These are phyloP conservation scores for Heterochromis multidens DNA, from an alignment of 2,113 vertebrate genomes.

Conservation along the genomic window DNA sequence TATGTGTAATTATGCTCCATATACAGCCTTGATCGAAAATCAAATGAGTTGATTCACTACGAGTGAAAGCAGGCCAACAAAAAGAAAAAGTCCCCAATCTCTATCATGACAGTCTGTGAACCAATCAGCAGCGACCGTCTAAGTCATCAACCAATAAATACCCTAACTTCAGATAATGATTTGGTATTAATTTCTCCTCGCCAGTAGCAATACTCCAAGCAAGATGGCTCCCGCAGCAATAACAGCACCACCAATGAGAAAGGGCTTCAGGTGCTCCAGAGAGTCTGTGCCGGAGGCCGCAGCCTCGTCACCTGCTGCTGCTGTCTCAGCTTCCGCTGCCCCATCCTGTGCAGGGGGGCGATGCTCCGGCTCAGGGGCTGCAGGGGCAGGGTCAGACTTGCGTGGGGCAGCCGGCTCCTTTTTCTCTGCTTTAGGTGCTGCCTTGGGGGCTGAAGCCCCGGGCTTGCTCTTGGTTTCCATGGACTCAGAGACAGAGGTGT, in stretches of 20 bases:
- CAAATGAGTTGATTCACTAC: conserved; percentile 39
- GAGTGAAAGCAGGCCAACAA: conserved; percentile 46
- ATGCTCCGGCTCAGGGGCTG: conserved; percentile 64
- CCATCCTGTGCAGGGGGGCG: conserved; percentile 62
- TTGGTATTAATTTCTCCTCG: conserved; percentile 74
- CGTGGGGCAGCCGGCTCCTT: conserved; percentile 67
- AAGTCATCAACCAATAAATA: conserved; percentile 46
- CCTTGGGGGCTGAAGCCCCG: conserved; percentile 60
- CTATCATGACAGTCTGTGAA: conserved; percentile 61
- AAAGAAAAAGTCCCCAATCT: conserved; percentile 38
- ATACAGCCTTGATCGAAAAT: conserved; percentile 34
- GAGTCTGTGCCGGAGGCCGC: conserved; percentile 70
- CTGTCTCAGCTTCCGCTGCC: conserved; percentile 55
- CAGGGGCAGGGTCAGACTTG: conserved; percentile 64
- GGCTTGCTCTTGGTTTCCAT: conserved; percentile 78
- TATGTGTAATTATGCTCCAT: conserved; percentile 34
- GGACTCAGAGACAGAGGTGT: conserved; percentile 57
- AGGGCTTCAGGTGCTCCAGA: conserved; percentile 79
- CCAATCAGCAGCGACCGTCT: conserved; percentile 38
- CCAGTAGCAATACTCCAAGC: conserved; percentile 74
- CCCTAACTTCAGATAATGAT: conserved; percentile 12
- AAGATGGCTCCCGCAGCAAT: conserved; percentile 76
- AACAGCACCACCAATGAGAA: conserved; percentile 76
- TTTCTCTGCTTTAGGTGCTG: conserved; percentile 73
- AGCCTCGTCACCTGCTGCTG: conserved; percentile 54